A percentile compares a stretch with the other conserved stretches of the same genome.
phyloP scores from a whole-genome alignment of 2,888 invertebrate genomes.

The Luffia ferchaultella region DNA sequence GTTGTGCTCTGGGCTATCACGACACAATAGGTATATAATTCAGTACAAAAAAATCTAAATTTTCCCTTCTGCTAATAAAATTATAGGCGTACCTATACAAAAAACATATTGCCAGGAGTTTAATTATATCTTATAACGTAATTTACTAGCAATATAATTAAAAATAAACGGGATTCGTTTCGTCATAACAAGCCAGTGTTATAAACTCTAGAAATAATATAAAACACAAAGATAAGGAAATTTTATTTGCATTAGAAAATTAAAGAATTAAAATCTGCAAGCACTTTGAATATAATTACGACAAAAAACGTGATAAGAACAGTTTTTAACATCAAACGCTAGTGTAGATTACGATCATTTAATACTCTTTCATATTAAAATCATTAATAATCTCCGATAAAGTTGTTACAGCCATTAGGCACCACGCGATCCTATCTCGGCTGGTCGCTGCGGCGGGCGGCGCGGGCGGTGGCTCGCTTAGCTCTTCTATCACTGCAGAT shows the following conservation, averaged over 20 bases:
- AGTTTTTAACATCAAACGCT: background rate
- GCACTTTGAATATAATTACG: background rate
- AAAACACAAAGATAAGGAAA: background rate
- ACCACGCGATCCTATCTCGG: background rate
- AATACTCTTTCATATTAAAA: slow-evolving; percentile 3
- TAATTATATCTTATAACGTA: too few relatives aligned
- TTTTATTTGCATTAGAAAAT: background rate
- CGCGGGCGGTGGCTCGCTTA: background rate
- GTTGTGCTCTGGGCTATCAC: too few relatives aligned
- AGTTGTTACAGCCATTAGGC: slow-evolving; percentile 6
- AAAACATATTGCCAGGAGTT: too few relatives aligned
- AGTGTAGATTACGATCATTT: background rate
- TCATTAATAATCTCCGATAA: slow-evolving; percentile 1
- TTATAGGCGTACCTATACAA: too few relatives aligned
- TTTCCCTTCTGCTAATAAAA: too few relatives aligned
- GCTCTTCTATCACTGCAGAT: background rate
- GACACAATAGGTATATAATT: too few relatives aligned
- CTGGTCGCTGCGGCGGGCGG: background rate
- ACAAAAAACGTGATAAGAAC: too few relatives aligned
- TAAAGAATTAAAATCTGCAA: background rate
- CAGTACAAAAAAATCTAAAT: too few relatives aligned
- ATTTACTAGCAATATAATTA: too few relatives aligned
- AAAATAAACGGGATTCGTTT: too few relatives aligned
- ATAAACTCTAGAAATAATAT: too few relatives aligned
- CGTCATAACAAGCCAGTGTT: too few relatives aligned